phyloP scores from a whole-genome alignment of 2,888 invertebrate species.

The Apotomis betuletana region DNA sequence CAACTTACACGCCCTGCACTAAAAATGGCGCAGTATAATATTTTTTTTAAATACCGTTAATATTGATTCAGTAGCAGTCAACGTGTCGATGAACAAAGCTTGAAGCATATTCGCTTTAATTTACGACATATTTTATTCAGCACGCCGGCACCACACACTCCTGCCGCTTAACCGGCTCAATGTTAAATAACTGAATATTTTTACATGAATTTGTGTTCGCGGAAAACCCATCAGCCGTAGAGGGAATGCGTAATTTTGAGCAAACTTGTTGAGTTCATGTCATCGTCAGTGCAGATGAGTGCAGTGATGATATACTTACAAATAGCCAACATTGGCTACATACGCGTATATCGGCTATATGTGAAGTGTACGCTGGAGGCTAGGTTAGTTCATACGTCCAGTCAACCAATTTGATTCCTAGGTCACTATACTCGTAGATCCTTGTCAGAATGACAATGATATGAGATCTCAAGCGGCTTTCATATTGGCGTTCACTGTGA shows the following conservation, averaged over 20 bases:
- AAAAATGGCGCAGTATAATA: too few relatives aligned
- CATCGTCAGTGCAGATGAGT: neutral
- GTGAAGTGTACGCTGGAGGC: too few relatives aligned
- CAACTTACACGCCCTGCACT: too few relatives aligned
- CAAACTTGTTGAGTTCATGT: slow-evolving; percentile 6
- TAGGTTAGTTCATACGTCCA: too few relatives aligned
- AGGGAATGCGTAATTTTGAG: slow-evolving; percentile 9
- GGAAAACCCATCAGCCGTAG: slow-evolving; percentile 13
- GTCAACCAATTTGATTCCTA: too few relatives aligned
- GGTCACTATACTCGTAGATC: too few relatives aligned
- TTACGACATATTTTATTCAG: slow-evolving; percentile 25
- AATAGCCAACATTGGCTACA: too few relatives aligned
- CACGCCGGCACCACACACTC: neutral
- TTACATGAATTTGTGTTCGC: slow-evolving; percentile 29
- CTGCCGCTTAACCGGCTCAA: slow-evolving; percentile 12
- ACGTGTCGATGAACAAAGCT: neutral
- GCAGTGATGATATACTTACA: too few relatives aligned
- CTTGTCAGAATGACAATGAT: too few relatives aligned
- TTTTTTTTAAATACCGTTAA: neutral
- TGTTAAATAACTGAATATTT: slow-evolving; percentile 38
- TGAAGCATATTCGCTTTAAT: neutral
- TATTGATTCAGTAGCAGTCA: neutral
- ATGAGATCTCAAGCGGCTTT: too few relatives aligned
- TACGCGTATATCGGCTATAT: too few relatives aligned
- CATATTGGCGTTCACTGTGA: too few relatives aligned